These are phyloP conservation scores for Sweltsa coloradensis DNA, from an alignment of 1,140 invertebrate species.

Conservation along the genomic window DNA sequence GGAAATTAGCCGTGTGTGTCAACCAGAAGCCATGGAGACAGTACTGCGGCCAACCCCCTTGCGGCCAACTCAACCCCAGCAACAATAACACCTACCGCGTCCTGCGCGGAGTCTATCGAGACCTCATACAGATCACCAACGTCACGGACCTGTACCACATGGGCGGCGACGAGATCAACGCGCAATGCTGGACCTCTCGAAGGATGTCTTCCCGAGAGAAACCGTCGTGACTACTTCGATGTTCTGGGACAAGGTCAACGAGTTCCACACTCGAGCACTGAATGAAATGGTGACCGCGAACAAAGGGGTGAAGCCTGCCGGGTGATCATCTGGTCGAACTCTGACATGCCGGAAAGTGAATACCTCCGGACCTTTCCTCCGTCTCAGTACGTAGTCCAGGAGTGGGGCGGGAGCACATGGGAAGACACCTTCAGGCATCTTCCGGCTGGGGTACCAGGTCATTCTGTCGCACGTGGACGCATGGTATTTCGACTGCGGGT, in stretches of 20 bases:
- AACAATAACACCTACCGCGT: slow-evolving; percentile 58
- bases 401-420: slow-evolving; percentile 68
- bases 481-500: slow-evolving; percentile 77
- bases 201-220: too few species aligned
- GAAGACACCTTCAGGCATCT: slow-evolving; percentile 57
- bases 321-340: too few species aligned
- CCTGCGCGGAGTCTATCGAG: slow-evolving; percentile 52
- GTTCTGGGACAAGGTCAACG: too few species aligned
- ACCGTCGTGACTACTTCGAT: too few species aligned
- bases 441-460: slow-evolving; percentile 58
- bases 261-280: too few species aligned
- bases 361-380: too few species aligned
- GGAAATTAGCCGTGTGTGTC: slow-evolving; percentile 57
- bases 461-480: slow-evolving; percentile 73
- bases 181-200: too few species aligned
- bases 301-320: too few species aligned
- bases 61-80: slow-evolving; percentile 71
- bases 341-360: too few species aligned
- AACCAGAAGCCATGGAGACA: slow-evolving; percentile 57
- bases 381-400: slow-evolving; percentile 53
- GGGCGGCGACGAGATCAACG: slow-evolving; percentile 73
- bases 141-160: slow-evolving; percentile 72
- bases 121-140: slow-evolving; percentile 48
- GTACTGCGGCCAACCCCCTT: slow-evolving; percentile 75
- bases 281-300: too few species aligned